Evolutionary conservation across 2,113 vertebrate species (phyloP).

Genomic region (Illadopsis cleaveri): DNA sequence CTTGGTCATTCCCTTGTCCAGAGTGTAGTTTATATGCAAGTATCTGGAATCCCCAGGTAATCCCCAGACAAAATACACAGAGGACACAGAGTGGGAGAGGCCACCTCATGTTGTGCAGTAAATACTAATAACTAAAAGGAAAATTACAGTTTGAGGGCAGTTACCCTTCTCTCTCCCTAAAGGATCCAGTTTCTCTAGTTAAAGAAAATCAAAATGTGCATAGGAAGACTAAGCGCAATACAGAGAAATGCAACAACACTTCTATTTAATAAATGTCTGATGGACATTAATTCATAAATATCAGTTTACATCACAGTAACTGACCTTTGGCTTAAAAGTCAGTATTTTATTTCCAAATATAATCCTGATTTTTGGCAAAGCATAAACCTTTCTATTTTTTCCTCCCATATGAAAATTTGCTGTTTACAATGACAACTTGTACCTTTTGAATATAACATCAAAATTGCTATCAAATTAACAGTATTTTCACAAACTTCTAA

Average conservation of each 20-base stretch:
- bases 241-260: neutral
- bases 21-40: accelerated
- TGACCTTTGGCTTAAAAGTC: neutral
- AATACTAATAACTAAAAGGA: neutral
- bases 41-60: neutral
- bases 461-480: neutral
- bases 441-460: neutral
- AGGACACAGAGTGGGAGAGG: neutral
- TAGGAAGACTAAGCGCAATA: neutral
- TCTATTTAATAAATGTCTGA: neutral
- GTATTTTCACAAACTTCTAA: neutral
- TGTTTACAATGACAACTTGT: neutral
- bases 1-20: neutral
- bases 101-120: neutral
- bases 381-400: neutral
- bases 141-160: neutral
- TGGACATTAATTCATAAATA: neutral
- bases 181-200: neutral
- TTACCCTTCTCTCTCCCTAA: neutral
- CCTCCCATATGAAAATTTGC: neutral
- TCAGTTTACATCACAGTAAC: neutral
- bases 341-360: neutral
- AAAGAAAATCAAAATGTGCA: neutral
- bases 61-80: neutral
- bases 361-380: neutral